Base-by-base conservation (phyloP, 2,888 invertebrate genomes). In the Yponomeuta sedellus region DNA sequence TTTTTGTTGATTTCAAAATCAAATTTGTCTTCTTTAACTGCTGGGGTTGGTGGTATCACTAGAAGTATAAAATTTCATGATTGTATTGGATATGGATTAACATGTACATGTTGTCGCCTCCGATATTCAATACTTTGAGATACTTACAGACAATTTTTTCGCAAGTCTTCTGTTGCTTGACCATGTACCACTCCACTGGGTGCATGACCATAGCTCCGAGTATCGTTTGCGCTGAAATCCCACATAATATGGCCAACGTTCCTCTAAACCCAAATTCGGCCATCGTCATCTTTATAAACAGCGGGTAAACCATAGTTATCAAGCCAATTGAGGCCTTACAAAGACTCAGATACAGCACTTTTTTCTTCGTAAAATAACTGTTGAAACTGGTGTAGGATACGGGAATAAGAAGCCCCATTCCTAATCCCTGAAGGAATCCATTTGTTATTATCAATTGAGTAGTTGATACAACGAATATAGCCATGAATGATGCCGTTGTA, bases 401-500 rank as follows among this genome's bases (percentile, higher is more conserved):
- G n/a, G 95, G 95, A 72, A 95, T 91, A 73, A 96, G 93, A 4
- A 96, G 78, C 0, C 96, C 96, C 78, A 95, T 93, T 66, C 95
- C 95, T 28, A 91, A 73, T 73, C 94, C 94, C 83, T 93, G 94
- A 8, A 94, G 79, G 68, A 95, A 79, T 67, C 94, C 94, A 82
- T 93, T 95, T 25, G 94, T 92, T 67, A 94, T 74, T 61, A 94
- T 90, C 73, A 96, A 81, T 72, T 95, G 93, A 66, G 91, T 85
- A 58, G 95, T 92, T 12, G 93, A 92, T 1, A 83, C 91, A 0
- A 94, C 94, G 73, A 95, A 95, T 67, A 94, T 92, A 20, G 93
- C 92, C 68, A 93, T 74, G 56, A 94, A 90, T 66, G 94, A 93
- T 52, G 95, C 94, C 40, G 93, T 66, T 12, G 93, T 92, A 73